phyloP scores from a whole-genome alignment of 2,888 invertebrate genomes.

The Antheraea assamensis region DNA sequence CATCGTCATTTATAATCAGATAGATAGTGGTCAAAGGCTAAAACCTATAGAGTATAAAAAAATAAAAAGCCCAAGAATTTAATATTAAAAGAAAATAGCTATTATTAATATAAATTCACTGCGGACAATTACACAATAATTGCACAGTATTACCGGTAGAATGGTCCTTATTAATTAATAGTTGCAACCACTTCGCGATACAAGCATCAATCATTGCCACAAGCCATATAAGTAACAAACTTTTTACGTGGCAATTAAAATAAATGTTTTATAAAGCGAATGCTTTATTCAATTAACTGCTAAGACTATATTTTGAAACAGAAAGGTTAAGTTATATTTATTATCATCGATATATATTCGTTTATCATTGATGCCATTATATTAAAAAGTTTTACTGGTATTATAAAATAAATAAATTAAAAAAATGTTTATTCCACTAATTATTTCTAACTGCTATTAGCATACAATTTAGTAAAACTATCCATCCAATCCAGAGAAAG shows the following conservation, averaged over 20 bases:
- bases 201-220: slow-evolving; percentile 62
- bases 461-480: too few relatives aligned
- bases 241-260: slow-evolving; percentile 46
- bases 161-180: slow-evolving; percentile 53
- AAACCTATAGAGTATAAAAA: too few relatives aligned
- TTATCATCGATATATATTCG: neutral
- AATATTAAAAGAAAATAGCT: neutral
- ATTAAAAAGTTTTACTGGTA: neutral
- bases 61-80: too few relatives aligned
- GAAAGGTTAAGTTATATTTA: neutral
- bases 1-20: too few relatives aligned
- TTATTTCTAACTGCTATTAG: too few relatives aligned
- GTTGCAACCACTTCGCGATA: slow-evolving; percentile 45
- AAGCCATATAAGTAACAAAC: slow-evolving; percentile 48
- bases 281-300: neutral
- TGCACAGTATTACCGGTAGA: slow-evolving; percentile 31
- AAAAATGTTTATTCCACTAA: too few relatives aligned
- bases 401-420: too few relatives aligned
- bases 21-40: too few relatives aligned
- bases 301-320: neutral
- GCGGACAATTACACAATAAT: slow-evolving; percentile 41
- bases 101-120: neutral
- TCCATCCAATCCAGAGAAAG: too few relatives aligned
- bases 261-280: slow-evolving; percentile 39
- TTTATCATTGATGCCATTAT: neutral